Evolutionary conservation across 2,797 vertebrate genomes (phyloP).

Genomic region (Todus mexicanus): DNA sequence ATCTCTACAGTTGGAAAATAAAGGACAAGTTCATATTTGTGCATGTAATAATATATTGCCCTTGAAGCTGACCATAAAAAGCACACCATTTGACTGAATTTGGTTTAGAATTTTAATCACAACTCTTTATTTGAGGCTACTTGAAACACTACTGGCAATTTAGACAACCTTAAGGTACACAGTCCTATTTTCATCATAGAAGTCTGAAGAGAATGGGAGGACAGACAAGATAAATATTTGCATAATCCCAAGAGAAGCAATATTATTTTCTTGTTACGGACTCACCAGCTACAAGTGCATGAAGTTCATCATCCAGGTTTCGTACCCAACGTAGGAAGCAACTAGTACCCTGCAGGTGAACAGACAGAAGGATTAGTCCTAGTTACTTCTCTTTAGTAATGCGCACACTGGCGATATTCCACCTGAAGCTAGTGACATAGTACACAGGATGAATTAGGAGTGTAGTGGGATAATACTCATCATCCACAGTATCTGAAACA

Average conservation of each 20-base stretch:
- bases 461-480: not conserved
- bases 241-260: not conserved
- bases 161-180: not conserved
- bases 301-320: conserved; percentile 96
- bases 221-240: not conserved
- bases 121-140: not conserved
- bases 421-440: not conserved
- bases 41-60: not conserved
- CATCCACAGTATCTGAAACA: not conserved
- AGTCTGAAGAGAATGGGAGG: not conserved
- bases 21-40: not conserved
- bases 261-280: not conserved
- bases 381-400: not conserved
- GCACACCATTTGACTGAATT: not conserved
- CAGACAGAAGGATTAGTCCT: conserved; percentile 3
- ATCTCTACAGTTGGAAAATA: not conserved
- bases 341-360: conserved; percentile 85
- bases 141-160: not conserved
- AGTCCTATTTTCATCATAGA: not conserved
- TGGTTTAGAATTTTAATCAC: not conserved
- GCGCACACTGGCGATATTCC: not conserved
- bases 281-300: conserved; percentile 93
- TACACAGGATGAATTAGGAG: not conserved
- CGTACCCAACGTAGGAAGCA: conserved; percentile 95
- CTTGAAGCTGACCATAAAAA: not conserved